Evolutionary conservation across 2,888 invertebrate species (phyloP), one percentile per base, ranked within the genome.

Genomic region (Auanema sp.): DNA sequence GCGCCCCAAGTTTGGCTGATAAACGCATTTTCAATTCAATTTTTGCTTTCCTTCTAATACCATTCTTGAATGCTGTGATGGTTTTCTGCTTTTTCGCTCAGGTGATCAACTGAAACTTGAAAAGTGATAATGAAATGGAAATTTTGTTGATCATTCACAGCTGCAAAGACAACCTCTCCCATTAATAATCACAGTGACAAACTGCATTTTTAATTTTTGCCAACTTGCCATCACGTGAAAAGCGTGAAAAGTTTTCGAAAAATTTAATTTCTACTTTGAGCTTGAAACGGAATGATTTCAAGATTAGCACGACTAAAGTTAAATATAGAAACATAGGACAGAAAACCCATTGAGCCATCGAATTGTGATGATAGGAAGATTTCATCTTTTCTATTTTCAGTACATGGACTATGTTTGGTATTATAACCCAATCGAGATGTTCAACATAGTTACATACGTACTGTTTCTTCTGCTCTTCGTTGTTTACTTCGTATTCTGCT

Each of bases 391-490:
- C 18, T 49, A 18, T 12, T 66, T 70, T 16, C 51, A 70, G 70
- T 73, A 55, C 61, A 69, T 70, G 67, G 62, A 69, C 23, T 52
- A 61, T 14, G 63, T 58, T 5, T 73, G 73, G 73, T 73, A 52
- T 54, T 73, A 73, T 59, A 68, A 73, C 33, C 73, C 73, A 12
- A 67, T 65, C 24, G 69, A 71, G 33, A 64, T 73, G 12, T 73
- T 73, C 68, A 73, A 73, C 53, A 55, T 73, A 57, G 62, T 52
- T 25, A 69, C 71, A 11, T 71, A 69, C 25, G 50, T 67, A 1
- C 61, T 73, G 18, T 71, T 73, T 66, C 58, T 59, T 60, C 16
- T 44, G 16, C 64, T 73, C 65, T 69, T 66, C 53, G 40, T 71
- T 57, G 65, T 70, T 55, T 73, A 71, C 61, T 69, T 73, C 49